These are phyloP conservation scores for Lophius americanus DNA, from an alignment of 2,797 vertebrate species.

Conservation along the genomic window DNA sequence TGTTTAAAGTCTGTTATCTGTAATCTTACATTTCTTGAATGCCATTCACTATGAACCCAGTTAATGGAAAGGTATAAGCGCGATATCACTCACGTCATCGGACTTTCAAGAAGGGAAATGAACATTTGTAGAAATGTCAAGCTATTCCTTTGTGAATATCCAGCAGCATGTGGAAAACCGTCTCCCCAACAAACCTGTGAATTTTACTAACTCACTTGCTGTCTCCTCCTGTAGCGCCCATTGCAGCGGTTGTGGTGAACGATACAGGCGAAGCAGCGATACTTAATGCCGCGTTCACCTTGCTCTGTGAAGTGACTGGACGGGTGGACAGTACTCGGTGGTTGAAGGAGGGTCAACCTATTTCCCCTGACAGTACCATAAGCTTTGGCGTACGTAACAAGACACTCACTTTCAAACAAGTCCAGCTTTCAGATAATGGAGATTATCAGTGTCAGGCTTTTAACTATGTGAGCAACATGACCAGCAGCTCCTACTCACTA, in stretches of 20 bases:
- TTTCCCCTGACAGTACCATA: constrained; percentile 49
- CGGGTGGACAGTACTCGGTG: constrained; percentile 56
- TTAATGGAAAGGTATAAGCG: too few species aligned
- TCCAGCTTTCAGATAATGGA: constrained; percentile 61
- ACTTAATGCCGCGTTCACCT: constrained; percentile 40
- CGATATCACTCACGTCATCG: too few species aligned
- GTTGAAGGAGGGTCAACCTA: constrained; percentile 48
- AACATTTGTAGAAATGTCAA: too few species aligned
- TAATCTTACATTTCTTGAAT: too few species aligned
- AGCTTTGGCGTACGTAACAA: constrained; percentile 46
- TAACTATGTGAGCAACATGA: constrained; percentile 70
- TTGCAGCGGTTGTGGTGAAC: constrained; percentile 51
- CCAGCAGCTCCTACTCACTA: constrained; percentile 57
- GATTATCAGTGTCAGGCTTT: constrained; percentile 66
- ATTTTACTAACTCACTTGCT: not conserved
- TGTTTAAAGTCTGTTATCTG: too few species aligned
- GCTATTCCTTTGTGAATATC: too few species aligned
- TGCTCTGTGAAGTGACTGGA: constrained; percentile 67
- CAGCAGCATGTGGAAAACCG: too few species aligned
- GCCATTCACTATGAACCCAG: too few species aligned
- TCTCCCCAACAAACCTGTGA: too few species aligned
- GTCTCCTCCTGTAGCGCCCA: constrained; percentile 55
- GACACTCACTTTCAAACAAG: constrained; percentile 57
- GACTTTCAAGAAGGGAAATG: too few species aligned
- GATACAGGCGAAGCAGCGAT: constrained; percentile 37